Evolutionary conservation across 1,140 invertebrate genomes (phyloP), one percentile per base, ranked within the genome.

Genomic region (Cyphomyrmex costatus): DNA sequence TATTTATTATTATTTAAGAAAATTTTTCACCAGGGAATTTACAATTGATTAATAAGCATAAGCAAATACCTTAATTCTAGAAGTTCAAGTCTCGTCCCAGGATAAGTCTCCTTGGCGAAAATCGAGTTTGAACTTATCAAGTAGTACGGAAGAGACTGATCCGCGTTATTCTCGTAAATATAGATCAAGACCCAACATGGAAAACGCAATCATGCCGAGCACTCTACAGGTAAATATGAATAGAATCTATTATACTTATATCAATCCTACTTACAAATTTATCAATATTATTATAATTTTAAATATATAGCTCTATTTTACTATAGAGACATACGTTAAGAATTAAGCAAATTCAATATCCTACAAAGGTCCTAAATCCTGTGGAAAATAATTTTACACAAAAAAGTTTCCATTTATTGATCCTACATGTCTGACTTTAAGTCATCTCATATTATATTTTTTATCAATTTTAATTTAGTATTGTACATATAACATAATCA

Each of bases 31-130:
- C 7, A 49, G 0, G 0, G 16, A 21, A 61, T 30, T 14, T 24
- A 10, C 30, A 16, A 63, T 33, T 19, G 16, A 56, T 58, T 21
- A n/a, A 80, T 21, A 12, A 77, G 6, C 14, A 24, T 42, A 61
- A 85, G 14, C 3, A 1, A 30, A 24, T 49, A 76, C 60, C 8
- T 4, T 46, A 33, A 36, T 95, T 96, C 2, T 92, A 97, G 97
- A 97, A 95, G 96, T 96, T 24, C 97, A 97, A 95, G 96, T 96
- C 93, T 95, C 95, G 21, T 91, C 94, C 6, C 94, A 95, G 61
- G 97, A 98, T 92, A 97, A 97, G 94, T 97, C 97, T 58, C 95
- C 97, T 36, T 98, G 97, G 96, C 96, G 97, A 90, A 97, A 98
- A 92, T 97, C 97, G 10, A 97, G 96, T 89, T 92, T 97, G 1